Evolutionary conservation across 2,797 vertebrate species (phyloP), one percentile per base, ranked within the genome.

Genomic region (Hipposideros larvatus): DNA sequence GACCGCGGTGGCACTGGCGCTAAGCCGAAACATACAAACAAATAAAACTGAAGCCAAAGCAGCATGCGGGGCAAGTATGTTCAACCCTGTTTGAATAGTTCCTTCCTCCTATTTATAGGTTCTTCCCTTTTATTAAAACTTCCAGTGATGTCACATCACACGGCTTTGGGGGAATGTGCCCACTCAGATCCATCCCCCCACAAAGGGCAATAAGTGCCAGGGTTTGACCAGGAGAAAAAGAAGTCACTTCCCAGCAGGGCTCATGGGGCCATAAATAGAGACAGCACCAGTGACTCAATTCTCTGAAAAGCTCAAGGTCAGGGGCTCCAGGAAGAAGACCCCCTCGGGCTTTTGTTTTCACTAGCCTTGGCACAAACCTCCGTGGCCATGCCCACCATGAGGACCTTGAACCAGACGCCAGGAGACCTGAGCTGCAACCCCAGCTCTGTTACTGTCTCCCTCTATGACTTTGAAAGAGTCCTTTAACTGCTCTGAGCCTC

Each of bases 121-220:
- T 61, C 51, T 82, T 74, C 31, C 7, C 46, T 91, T 87, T 90
- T 90, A 90, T 77, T 94, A 65, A 80, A 79, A 48, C 85, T 97
- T 87, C 94, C 85, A 68, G 57, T 87, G 75, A 94, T 22, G 77
- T 93, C 65, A 59, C 48, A 71, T 55, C 24, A 66, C 61, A 59
- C 22, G 31, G 41, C 31, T 90, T 86, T 88, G 16, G 51, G 88
- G 73, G 34, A 87, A 75, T 79, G 24, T 73, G 82, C 90, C 22
- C 13, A 9, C 31, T 84, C 66, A 43, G n/a, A 41, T 53, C 18
- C 65, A 68, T 46, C 24, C 3, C 26, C 41, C 14, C 41, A 57
- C 5, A 57, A 65, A 77, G 37, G 14, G 13, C 37, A 83, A 1
- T 37, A 59, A 83, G 19, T 63, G 1, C 46, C 71, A 71, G 37